Evolutionary conservation across 2,797 vertebrate species (phyloP).

Genomic region (Yasuhikotakia modesta): DNA sequence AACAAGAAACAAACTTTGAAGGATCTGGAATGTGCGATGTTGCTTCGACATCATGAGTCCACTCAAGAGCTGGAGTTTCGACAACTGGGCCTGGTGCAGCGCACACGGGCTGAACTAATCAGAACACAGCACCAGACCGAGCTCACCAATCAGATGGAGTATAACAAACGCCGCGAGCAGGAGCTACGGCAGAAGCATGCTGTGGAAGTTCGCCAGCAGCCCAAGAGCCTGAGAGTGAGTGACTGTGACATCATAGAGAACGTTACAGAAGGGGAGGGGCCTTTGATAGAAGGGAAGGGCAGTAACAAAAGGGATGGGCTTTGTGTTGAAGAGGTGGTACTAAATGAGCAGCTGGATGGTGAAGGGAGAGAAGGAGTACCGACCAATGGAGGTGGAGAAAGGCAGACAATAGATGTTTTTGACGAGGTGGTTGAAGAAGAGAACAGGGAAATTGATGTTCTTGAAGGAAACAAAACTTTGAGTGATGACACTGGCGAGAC

Average conservation of each 20-base stretch:
- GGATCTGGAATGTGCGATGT: constrained; percentile 90
- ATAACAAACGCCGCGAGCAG: constrained; percentile 91
- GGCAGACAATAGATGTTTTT: constrained; percentile 2
- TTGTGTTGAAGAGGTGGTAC: constrained; percentile 45
- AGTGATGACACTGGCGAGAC: not conserved
- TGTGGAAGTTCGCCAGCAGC: constrained; percentile 91
- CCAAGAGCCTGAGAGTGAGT: constrained; percentile 97
- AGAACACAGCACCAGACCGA: constrained; percentile 94
- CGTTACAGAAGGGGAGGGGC: constrained; percentile 48
- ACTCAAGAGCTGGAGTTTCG: constrained; percentile 91
- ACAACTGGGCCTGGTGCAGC: constrained; percentile 87
- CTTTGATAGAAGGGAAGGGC: constrained; percentile 51
- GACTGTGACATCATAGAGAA: constrained; percentile 59
- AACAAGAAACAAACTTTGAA: constrained; percentile 95
- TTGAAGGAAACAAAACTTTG: constrained; percentile 2
- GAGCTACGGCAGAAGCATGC: constrained; percentile 92
- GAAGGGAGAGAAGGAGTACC: constrained; percentile 57
- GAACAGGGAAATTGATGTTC: not conserved
- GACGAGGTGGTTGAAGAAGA: constrained; percentile 16
- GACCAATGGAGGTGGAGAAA: constrained; percentile 8
- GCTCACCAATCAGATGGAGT: constrained; percentile 94
- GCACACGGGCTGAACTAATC: constrained; percentile 88
- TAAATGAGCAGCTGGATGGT: constrained; percentile 24
- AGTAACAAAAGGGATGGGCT: constrained; percentile 34
- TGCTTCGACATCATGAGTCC: constrained; percentile 90